phyloP scores from a whole-genome alignment of 1,140 invertebrate genomes.

The Lamellibrachia luymesi region DNA sequence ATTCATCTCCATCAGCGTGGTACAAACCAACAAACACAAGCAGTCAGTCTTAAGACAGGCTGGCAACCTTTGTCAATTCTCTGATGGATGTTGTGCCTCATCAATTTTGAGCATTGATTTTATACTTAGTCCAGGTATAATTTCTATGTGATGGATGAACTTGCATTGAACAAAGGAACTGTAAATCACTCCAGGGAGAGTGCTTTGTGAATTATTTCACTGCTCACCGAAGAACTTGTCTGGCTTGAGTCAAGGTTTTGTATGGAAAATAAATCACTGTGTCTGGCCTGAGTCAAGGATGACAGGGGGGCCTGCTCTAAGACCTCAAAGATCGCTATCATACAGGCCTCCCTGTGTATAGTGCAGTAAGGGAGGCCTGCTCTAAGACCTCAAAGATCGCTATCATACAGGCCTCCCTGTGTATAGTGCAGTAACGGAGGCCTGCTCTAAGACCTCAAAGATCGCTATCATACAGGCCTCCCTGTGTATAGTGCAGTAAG shows the following conservation, averaged over 20 bases:
- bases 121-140: slow-evolving; percentile 1
- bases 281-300: neutral
- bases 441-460: no score
- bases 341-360: no score
- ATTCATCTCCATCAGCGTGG: neutral
- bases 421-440: no score
- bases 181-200: neutral
- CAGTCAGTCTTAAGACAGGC: neutral
- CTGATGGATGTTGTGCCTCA: neutral
- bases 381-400: no score
- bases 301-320: no score
- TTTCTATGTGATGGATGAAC: neutral
- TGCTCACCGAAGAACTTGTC: neutral
- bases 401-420: no score
- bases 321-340: no score
- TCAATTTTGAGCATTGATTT: neutral
- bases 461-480: no score
- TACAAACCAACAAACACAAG: neutral
- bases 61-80: neutral
- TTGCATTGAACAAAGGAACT: neutral
- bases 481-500: no score
- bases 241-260: neutral
- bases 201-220: neutral
- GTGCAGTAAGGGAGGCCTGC: no score
- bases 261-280: neutral